Evolutionary conservation across 1,140 invertebrate species (phyloP).

Genomic region (Archivesica marissinica): DNA sequence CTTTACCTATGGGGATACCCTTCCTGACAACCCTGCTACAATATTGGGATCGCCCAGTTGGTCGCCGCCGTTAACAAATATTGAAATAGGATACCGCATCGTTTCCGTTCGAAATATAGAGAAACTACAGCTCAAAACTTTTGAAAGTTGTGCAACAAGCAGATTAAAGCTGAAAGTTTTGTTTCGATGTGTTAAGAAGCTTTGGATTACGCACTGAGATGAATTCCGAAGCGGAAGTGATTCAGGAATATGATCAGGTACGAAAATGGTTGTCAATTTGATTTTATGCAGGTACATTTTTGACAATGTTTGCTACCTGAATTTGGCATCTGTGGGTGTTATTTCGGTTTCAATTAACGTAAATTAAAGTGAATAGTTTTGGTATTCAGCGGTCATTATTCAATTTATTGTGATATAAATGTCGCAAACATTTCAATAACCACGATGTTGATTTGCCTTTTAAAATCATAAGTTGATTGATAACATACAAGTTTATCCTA

Average conservation of each 20-base stretch:
- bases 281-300: background rate
- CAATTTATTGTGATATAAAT: too few relatives aligned
- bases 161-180: background rate
- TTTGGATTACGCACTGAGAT: background rate
- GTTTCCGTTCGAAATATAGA: background rate
- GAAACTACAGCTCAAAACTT: background rate
- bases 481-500: too few relatives aligned
- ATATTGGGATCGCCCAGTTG: background rate
- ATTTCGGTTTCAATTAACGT: too few relatives aligned
- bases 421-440: too few relatives aligned
- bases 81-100: background rate
- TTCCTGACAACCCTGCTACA: background rate
- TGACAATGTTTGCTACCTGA: too few relatives aligned
- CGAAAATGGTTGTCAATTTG: background rate
- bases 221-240: background rate
- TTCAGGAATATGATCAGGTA: background rate
- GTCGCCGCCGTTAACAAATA: slow-evolving; percentile 13
- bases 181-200: background rate
- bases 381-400: too few relatives aligned
- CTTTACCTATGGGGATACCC: background rate
- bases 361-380: too few relatives aligned
- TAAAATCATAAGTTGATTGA: too few relatives aligned
- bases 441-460: too few relatives aligned
- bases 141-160: slow-evolving; percentile 20
- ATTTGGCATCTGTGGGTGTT: too few relatives aligned